Evolutionary conservation across 2,888 invertebrate species (phyloP).

Genomic region (Drosophila nr. perissopoda): DNA sequence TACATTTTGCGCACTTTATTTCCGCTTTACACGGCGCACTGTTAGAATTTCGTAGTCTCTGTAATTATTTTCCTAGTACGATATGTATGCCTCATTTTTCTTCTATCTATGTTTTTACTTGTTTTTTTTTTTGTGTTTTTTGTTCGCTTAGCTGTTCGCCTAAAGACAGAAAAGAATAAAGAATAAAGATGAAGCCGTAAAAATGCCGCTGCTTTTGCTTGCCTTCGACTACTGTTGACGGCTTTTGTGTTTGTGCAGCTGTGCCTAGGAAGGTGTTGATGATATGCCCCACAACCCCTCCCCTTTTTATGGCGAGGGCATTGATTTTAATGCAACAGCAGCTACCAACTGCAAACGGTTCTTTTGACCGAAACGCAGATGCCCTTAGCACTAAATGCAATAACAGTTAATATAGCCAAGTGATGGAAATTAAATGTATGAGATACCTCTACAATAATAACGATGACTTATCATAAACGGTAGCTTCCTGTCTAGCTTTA

Average conservation of each 20-base stretch:
- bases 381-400: constrained; percentile 17
- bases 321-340: constrained; percentile 60
- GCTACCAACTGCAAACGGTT: constrained; percentile 8
- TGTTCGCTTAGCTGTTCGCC: constrained; percentile 7
- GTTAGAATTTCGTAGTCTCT: constrained; percentile 63
- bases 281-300: constrained; percentile 50
- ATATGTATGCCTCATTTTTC: constrained; percentile 37
- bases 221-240: constrained; percentile 24
- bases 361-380: constrained; percentile 23
- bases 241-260: constrained; percentile 71
- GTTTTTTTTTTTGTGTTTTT: constrained; percentile 10
- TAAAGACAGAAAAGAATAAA: constrained; percentile 31
- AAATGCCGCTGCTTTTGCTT: constrained; percentile 69
- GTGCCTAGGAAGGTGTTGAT: constrained; percentile 71
- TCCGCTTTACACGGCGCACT: constrained; percentile 65
- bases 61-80: constrained; percentile 57
- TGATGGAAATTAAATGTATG: not conserved
- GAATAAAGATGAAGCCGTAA: constrained; percentile 71
- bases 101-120: constrained; percentile 3
- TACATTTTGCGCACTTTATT: constrained; percentile 79
- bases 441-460: not conserved
- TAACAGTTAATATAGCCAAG: not conserved
- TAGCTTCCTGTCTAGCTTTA: constrained; percentile 2
- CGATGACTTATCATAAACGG: not conserved
- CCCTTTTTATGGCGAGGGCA: constrained; percentile 55